Evolutionary conservation across 2,797 vertebrate species (phyloP).

Genomic region (Hydrolagus colliei): DNA sequence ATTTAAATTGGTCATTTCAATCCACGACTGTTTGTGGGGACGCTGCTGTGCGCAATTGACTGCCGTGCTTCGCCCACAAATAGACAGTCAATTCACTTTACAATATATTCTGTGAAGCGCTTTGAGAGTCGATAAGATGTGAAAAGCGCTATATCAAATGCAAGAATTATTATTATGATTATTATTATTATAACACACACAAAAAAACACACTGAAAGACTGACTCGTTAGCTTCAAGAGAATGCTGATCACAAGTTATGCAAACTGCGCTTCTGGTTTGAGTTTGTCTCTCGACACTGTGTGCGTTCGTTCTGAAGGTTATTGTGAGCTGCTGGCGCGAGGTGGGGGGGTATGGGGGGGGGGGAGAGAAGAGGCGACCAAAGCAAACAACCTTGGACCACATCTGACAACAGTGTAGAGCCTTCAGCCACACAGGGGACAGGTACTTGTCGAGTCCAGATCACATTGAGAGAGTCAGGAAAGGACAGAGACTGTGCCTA

Average conservation of each 20-base stretch:
- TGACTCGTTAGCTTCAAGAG: background rate
- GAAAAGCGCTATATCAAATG: no score
- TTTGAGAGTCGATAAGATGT: no score
- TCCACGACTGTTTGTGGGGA: no score
- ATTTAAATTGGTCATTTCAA: no score
- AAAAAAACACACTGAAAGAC: no score
- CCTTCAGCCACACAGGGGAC: background rate
- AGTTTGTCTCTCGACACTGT: background rate
- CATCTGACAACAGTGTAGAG: background rate
- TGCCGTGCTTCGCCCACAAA: no score
- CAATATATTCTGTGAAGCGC: no score
- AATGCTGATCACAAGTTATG: background rate
- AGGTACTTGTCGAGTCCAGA: background rate
- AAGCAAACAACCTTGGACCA: background rate
- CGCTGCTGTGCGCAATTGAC: no score
- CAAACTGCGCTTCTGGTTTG: background rate
- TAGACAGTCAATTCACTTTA: no score
- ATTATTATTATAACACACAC: no score
- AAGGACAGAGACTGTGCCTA: constrained; percentile 6
- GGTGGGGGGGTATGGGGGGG: background rate
- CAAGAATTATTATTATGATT: no score
- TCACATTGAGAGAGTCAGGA: constrained; percentile 14
- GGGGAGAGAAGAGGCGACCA: background rate
- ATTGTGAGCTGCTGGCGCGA: background rate
- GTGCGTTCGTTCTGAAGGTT: background rate